Base-by-base conservation (phyloP, 2,888 invertebrate species). In the Leptogaster cylindrica region DNA sequence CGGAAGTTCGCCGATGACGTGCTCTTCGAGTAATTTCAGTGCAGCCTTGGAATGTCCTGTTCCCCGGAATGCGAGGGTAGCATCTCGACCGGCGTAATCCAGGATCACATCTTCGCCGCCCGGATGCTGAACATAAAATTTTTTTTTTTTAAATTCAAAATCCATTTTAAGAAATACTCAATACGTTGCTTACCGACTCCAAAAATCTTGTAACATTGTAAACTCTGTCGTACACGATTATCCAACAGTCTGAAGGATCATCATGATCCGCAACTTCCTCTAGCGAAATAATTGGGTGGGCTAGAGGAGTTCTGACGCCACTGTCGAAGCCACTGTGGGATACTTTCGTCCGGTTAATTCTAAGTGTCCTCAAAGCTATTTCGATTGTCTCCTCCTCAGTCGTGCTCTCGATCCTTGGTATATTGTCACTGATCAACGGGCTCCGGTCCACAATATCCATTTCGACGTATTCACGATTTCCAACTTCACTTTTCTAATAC, bases 81-180 rank as follows among this genome's bases (percentile, higher is more conserved):
- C 93, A 78, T 94, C 94, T 8, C 90, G 84, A 0, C 94, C 94
- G 0, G 92, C 93, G 78, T 92, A 88, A 75, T 95, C 94, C 73
- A 92, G 78, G 73, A 95, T 86, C 14, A 94, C 85, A 70, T 93
- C 92, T 8, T 85, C 84, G 5, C 94, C 93, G 64, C 93, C 94
- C 0, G 93, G 93, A 81, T 95, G 94, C 87, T 90, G 77, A 7
- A 3, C 23, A 2, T 0, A 0, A 20, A 18, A 46, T 8, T 23
- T 20, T 1, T n/a, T n/a, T n/a, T n/a, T n/a, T n/a, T n/a, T n/a
- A n/a, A n/a, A n/a, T n/a, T n/a, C n/a, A n/a, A n/a, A n/a, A n/a
- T n/a, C n/a, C n/a, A n/a, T n/a, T 7, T 23, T 20, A 10, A 3
- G n/a, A 46, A 46, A 5, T 23, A 2, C 4, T 23, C 3, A 1